Evolutionary conservation across 1,140 invertebrate species (phyloP), one percentile per base, ranked within the genome.

Genomic region (Hyposmocoma kahamanoa): DNA sequence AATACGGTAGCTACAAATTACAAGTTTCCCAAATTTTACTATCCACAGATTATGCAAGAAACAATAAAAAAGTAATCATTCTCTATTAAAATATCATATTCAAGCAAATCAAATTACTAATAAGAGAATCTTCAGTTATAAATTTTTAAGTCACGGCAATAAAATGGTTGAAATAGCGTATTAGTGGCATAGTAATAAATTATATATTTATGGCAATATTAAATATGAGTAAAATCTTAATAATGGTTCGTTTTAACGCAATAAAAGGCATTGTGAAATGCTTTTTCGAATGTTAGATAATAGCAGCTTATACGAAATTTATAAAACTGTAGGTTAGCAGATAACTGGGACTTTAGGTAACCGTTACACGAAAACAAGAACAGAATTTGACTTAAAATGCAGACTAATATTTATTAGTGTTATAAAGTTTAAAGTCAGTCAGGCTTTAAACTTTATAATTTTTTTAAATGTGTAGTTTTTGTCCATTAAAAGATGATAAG

Each of bases 221-320:
- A 76, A 81, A 75, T 57, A 72, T 64, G 65, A 62, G 67, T 80
- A 80, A 80, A 80, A 75, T 59, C 56, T 63, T 71, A 73, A 78
- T 81, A 75, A 73, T 75, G 64, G 59, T 34, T 49, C 50, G 44
- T 56, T 62, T 53, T 56, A 51, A 61, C 52, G 58, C 59, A 42
- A 60, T 62, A 65, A 48, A 66, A 52, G 10, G 53, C 53, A 59
- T 72, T 72, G 61, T 67, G 65, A 67, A 66, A 67, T 44, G 42
- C 44, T 32, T 50, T 47, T 22, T 36, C n/a, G n/a, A n/a, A n/a
- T n/a, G n/a, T n/a, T n/a, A n/a, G n/a, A n/a, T n/a, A n/a, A n/a
- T n/a, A n/a, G n/a, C n/a, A n/a, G n/a, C n/a, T n/a, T n/a, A n/a
- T n/a, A n/a, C n/a, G n/a, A n/a, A n/a, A n/a, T n/a, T n/a, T n/a